These are phyloP conservation scores for Nautilus pompilius DNA, from an alignment of 1,140 invertebrate genomes.

Conservation along the genomic window DNA sequence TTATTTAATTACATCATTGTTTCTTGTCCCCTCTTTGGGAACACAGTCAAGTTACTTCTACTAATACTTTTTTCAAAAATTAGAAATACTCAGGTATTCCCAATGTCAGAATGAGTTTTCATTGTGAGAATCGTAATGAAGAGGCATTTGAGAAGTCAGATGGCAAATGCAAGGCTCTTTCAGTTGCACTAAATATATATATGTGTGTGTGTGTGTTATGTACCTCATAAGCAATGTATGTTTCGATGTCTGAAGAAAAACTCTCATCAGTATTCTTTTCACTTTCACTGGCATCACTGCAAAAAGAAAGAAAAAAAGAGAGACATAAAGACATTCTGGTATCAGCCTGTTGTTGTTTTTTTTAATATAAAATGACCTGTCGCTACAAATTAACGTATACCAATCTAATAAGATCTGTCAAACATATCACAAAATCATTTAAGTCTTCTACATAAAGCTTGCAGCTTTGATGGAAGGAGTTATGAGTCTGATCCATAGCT, in stretches of 20 bases:
- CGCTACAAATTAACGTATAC: no score
- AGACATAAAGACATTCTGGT: no score
- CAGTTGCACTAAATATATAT: neutral
- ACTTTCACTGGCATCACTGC: neutral
- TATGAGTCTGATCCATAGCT: no score
- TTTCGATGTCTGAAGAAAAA: constrained; percentile 21
- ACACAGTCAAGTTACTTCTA: neutral
- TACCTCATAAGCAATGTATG: constrained; percentile 13
- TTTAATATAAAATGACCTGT: no score
- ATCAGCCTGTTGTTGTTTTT: no score
- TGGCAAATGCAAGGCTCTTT: neutral
- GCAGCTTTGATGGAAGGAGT: no score
- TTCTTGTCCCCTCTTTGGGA: neutral
- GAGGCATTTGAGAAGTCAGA: neutral
- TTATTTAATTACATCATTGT: neutral
- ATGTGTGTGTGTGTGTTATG: neutral
- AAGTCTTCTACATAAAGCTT: no score
- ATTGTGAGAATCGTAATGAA: neutral
- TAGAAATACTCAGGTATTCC: neutral
- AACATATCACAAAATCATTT: no score
- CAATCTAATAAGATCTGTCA: no score
- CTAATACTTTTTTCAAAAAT: neutral
- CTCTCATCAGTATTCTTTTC: constrained; percentile 9
- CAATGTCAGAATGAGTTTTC: neutral
- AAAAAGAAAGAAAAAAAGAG: no score